Conservation (phyloP, 2,113 vertebrate species). For the Stigmatopora nigra region DNA sequence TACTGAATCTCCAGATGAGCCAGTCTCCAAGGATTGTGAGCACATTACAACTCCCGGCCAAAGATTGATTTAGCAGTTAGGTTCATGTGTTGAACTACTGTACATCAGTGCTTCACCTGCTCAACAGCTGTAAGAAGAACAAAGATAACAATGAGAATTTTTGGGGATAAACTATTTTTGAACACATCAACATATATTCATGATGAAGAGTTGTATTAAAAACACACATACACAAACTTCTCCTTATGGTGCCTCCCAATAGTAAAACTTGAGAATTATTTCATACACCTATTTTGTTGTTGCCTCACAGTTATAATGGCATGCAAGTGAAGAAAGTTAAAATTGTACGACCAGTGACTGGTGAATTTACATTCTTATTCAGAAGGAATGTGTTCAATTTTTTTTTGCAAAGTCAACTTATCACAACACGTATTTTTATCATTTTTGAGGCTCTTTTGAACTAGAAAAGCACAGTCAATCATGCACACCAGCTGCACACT, state of each 20-base stretch:
- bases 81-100: conserved; percentile 23
- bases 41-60: conserved; percentile 53
- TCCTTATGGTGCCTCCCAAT: too few species aligned
- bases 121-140: neutral
- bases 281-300: too few species aligned
- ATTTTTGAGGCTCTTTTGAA: neutral
- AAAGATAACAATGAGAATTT: conserved; percentile 2
- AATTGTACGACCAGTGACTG: too few species aligned
- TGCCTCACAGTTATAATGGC: too few species aligned
- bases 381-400: too few species aligned
- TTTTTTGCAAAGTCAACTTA: too few species aligned
- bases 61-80: conserved; percentile 42
- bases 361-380: too few species aligned
- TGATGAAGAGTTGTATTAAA: too few species aligned
- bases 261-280: too few species aligned
- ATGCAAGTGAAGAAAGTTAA: too few species aligned
- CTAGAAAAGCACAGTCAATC: neutral
- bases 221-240: too few species aligned
- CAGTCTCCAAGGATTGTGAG: conserved; percentile 18
- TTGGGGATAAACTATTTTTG: conserved; percentile 19
- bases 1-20: neutral
- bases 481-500: neutral
- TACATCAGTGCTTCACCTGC: neutral
- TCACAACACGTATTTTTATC: too few species aligned
- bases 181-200: conserved; percentile 19